Percentiles rank a stretch among this genome's conserved stretches.
These are phyloP conservation scores for Metallyticus violacea DNA, from an alignment of 2,888 invertebrate genomes.

Conservation along the genomic window DNA sequence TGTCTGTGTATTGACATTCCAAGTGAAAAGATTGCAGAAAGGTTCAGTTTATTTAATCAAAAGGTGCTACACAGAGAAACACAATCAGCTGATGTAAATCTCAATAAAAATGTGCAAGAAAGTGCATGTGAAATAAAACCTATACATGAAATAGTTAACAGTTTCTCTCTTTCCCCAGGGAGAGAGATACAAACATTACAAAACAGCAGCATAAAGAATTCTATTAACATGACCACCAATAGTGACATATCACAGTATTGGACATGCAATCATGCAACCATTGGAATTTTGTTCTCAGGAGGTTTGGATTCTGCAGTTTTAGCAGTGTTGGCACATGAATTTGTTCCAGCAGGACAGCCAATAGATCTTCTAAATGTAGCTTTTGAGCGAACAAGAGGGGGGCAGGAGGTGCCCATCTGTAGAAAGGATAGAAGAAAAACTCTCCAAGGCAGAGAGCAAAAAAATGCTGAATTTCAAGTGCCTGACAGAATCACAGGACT, in stretches of 20 bases:
- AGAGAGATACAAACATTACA: too few species aligned
- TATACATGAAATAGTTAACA: background rate
- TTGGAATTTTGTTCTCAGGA: conserved; percentile 90
- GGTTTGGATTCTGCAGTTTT: conserved; percentile 87
- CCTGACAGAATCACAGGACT: conserved; percentile 83
- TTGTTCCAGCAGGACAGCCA: conserved; percentile 58
- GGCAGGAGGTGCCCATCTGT: conserved; percentile 9
- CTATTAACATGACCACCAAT: background rate
- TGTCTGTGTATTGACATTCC: conserved; percentile 47
- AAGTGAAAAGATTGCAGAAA: background rate
- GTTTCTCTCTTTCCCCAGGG: background rate
- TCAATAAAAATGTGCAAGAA: background rate
- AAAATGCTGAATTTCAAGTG: conserved; percentile 45
- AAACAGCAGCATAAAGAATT: background rate
- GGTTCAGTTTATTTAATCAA: background rate
- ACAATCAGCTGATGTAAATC: background rate
- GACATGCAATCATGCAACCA: conserved; percentile 59
- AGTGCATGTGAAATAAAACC: background rate
- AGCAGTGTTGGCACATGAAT: conserved; percentile 74
- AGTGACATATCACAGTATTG: background rate
- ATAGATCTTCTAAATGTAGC: conserved; percentile 96
- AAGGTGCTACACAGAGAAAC: too few species aligned
- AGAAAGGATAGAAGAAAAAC: conserved; percentile 5
- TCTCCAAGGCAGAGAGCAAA: background rate
- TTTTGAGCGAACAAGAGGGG: conserved; percentile 59